Evolutionary conservation across 2,888 invertebrate genomes (phyloP).

Genomic region (Hirtodrosophila cameraria): DNA sequence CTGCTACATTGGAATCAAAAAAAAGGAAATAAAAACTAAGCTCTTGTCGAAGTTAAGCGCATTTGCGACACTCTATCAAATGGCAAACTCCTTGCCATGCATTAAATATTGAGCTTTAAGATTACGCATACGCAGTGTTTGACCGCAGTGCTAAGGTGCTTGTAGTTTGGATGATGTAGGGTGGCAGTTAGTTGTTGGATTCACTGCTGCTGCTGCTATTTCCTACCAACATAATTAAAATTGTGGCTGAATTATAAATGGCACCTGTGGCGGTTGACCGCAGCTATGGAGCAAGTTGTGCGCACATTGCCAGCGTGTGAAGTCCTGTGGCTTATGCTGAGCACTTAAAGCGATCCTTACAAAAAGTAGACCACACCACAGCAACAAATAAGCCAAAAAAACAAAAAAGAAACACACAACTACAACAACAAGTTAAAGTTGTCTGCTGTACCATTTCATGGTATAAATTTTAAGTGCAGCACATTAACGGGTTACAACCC

Average conservation of each 20-base stretch:
- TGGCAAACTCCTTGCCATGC: slow-evolving; percentile 2
- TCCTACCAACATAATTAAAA: slow-evolving; percentile 73
- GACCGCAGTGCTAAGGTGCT: slow-evolving; percentile 25
- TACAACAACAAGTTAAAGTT: slow-evolving; percentile 57
- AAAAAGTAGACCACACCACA: slow-evolving; percentile 23
- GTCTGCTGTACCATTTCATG: slow-evolving; percentile 63
- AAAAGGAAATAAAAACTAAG: not conserved
- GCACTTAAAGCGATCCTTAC: slow-evolving; percentile 55
- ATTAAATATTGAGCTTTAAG: slow-evolving; percentile 37
- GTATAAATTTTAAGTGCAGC: slow-evolving; percentile 75
- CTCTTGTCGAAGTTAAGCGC: slow-evolving; percentile 18
- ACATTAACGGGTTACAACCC: slow-evolving; percentile 68
- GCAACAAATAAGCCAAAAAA: slow-evolving; percentile 19
- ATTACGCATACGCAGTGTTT: slow-evolving; percentile 48
- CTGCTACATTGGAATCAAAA: slow-evolving; percentile 2
- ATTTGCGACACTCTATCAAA: slow-evolving; percentile 36
- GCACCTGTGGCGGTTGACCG: slow-evolving; percentile 75
- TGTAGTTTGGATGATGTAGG: not conserved
- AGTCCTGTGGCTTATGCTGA: slow-evolving; percentile 57
- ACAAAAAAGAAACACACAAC: not conserved
- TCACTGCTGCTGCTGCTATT: slow-evolving; percentile 16
- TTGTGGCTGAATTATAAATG: slow-evolving; percentile 74
- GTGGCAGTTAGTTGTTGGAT: not conserved
- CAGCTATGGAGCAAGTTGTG: slow-evolving; percentile 49
- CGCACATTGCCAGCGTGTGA: slow-evolving; percentile 53